phyloP scores from a whole-genome alignment of 2,797 vertebrate genomes.

The Stomatorhinus walkeri region DNA sequence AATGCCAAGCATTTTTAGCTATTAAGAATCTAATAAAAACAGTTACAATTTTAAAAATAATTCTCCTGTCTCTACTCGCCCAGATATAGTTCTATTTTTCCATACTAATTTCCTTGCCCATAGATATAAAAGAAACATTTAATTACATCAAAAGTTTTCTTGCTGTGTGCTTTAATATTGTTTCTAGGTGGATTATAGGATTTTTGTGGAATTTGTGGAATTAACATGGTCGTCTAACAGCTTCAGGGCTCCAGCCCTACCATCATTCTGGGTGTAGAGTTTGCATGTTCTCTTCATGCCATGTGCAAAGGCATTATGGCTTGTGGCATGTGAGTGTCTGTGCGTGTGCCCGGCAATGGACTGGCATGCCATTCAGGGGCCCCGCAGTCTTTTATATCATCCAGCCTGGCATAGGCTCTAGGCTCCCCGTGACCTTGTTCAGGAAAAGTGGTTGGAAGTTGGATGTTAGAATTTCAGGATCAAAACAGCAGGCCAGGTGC shows the following conservation, averaged over 20 bases:
- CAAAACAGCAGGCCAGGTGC: conserved; percentile 21
- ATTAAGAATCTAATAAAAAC: background rate
- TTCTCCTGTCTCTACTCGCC: background rate
- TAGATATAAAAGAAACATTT: background rate
- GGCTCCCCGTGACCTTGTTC: background rate
- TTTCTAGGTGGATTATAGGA: background rate
- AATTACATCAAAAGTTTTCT: background rate
- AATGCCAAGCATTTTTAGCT: background rate
- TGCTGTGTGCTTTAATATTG: background rate
- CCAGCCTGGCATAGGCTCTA: background rate
- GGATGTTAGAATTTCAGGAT: background rate
- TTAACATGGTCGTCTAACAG: background rate
- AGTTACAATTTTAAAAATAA: background rate
- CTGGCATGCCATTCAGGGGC: background rate
- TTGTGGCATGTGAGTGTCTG: background rate
- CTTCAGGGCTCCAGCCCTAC: background rate
- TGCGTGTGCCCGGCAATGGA: background rate
- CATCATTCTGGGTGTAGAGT: background rate
- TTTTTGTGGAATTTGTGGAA: background rate
- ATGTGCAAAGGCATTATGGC: background rate
- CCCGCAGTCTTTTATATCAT: background rate
- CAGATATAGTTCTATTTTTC: background rate
- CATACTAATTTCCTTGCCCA: background rate
- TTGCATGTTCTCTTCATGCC: background rate
- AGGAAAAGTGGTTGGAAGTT: background rate